Evolutionary conservation across 2,888 invertebrate species (phyloP).

Genomic region (Pheosia gnoma): DNA sequence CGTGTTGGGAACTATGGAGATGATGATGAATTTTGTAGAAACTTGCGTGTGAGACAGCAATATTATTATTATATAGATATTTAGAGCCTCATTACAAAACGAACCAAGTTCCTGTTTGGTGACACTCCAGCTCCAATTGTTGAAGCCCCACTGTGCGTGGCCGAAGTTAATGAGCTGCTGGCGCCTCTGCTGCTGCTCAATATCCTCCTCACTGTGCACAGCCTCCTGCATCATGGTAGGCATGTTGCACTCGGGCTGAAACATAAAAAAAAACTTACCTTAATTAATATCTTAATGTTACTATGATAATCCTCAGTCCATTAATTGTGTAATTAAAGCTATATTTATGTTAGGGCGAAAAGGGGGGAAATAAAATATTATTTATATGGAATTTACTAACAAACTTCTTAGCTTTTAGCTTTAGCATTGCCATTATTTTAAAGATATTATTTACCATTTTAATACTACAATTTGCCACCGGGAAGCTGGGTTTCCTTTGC

Average conservation of each 20-base stretch:
- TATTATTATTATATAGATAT: no score
- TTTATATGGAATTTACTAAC: no score
- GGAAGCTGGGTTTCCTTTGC: constrained; percentile 77
- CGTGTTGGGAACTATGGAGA: no score
- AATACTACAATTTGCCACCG: constrained; percentile 72
- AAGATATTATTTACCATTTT: constrained; percentile 66
- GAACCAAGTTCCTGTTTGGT: constrained; percentile 77
- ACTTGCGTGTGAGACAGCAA: no score
- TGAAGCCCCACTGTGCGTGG: constrained; percentile 79
- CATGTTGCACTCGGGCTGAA: constrained; percentile 51
- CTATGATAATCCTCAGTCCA: no score
- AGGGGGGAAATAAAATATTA: no score
- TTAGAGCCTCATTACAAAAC: constrained; percentile 6
- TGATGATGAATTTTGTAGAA: no score
- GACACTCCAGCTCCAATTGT: constrained; percentile 80
- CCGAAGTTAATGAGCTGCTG: constrained; percentile 79
- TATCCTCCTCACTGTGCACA: constrained; percentile 54
- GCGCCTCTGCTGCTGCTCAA: constrained; percentile 62
- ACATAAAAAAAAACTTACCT: constrained; percentile 7
- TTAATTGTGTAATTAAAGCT: no score
- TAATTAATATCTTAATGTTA: not conserved
- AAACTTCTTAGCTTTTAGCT: no score
- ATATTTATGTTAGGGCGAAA: no score
- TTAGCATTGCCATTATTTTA: no score
- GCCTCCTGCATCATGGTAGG: constrained; percentile 31